phyloP scores from a whole-genome alignment of 2,888 invertebrate species.

The Drosophila longiperda region DNA sequence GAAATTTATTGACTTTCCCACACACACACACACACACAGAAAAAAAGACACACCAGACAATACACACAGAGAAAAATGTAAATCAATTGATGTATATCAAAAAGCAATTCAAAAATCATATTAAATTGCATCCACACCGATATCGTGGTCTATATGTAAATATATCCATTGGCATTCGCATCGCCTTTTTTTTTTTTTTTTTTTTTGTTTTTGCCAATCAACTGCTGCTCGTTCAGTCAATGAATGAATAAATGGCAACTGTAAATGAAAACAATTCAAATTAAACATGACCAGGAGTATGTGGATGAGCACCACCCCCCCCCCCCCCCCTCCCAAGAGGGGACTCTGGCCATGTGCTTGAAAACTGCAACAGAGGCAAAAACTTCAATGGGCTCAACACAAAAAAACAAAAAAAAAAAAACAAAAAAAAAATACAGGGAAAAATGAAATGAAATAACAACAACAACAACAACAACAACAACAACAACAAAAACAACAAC shows the following conservation, averaged over 20 bases:
- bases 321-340: background rate
- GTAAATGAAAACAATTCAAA: conserved; percentile 81
- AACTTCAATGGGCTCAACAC: conserved; percentile 60
- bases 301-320: background rate
- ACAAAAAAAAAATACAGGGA: conserved; percentile 10
- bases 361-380: conserved; percentile 68
- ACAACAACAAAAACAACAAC: conserved; percentile 29
- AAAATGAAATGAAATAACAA: conserved; percentile 7
- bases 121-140: conserved; percentile 32
- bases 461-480: conserved; percentile 27
- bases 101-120: conserved; percentile 50
- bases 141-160: conserved; percentile 10
- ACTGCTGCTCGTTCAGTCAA: conserved; percentile 55
- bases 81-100: conserved; percentile 64
- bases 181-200: conserved; percentile 31
- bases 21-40: conserved; percentile 10
- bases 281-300: conserved; percentile 64
- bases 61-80: conserved; percentile 15
- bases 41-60: conserved; percentile 14
- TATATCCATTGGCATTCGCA: conserved; percentile 11
- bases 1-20: conserved; percentile 5
- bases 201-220: conserved; percentile 62
- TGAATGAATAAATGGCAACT: conserved; percentile 78
- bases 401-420: conserved; percentile 34
- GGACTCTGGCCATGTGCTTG: conserved; percentile 61